A percentile compares a stretch with the other conserved stretches of the same genome.
phyloP scores from a whole-genome alignment of 2,888 invertebrate genomes.

The Perithous albicinctus region DNA sequence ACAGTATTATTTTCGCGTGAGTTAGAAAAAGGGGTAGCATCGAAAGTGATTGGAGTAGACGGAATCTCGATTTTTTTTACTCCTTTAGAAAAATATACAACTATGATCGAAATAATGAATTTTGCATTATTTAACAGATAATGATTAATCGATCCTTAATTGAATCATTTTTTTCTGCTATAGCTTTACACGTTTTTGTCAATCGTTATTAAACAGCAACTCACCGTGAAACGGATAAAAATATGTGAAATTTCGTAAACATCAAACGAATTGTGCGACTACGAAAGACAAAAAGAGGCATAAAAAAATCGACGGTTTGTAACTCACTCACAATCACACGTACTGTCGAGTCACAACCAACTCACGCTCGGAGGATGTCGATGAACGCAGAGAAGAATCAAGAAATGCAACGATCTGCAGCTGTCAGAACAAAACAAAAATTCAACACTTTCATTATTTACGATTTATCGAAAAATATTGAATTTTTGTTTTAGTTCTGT shows the following conservation, averaged over 20 bases:
- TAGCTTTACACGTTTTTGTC: not conserved
- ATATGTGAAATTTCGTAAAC: not conserved
- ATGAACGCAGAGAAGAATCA: slow-evolving; percentile 21
- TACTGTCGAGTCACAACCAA: slow-evolving; percentile 29
- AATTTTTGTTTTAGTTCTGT: slow-evolving; percentile 15
- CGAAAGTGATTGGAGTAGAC: too few relatives aligned
- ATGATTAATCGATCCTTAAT: not conserved
- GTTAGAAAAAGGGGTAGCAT: not conserved
- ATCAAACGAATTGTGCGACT: not conserved
- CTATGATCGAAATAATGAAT: not conserved
- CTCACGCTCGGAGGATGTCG: slow-evolving; percentile 13
- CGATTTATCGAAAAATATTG: not conserved
- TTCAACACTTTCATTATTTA: not conserved
- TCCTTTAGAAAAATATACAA: too few relatives aligned
- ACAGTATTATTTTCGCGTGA: not conserved
- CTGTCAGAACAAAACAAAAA: slow-evolving; percentile 5
- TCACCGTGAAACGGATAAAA: not conserved
- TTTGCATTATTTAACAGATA: not conserved
- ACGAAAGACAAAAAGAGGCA: not conserved
- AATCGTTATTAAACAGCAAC: not conserved
- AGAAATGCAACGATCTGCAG: slow-evolving; percentile 8
- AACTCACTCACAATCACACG: not conserved
- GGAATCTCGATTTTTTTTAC: too few relatives aligned
- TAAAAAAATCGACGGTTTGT: not conserved
- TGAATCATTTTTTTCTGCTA: not conserved